Base-by-base conservation (phyloP, 2,113 vertebrate genomes). In the Donacobius atricapilla region DNA sequence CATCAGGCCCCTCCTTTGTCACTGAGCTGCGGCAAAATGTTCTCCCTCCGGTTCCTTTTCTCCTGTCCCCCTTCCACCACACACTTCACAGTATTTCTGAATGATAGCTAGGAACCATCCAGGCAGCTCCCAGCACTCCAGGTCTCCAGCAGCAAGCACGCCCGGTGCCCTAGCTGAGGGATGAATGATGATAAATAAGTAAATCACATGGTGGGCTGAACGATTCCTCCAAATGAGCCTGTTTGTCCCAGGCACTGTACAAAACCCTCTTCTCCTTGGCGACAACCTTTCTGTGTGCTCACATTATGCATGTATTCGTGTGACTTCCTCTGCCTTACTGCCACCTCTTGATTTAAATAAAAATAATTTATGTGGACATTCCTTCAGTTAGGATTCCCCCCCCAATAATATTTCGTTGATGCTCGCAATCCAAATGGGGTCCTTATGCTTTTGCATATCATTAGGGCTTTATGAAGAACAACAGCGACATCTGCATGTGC, bases 401-500 rank as follows among this genome's bases (percentile, higher is more conserved):
- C 97, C 96, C 95, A 94, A 5, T 96, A 90, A 97, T 97, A 97
- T 97, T 97, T 97, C 53, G 5, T 92, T 91, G 97, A 94, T 96
- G 98, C 96, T 92, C 71, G 95, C 96, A 93, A 60, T 97, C 97
- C 96, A 97, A 97, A 96, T 97, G 93, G 92, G 97, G 97, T 99
- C 97, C 75, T 99, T 99, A 98, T 98, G 97, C 94, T 97, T 97
- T 97, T 83, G 98, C 98, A 97, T 98, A 98, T 98, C 97, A 98
- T 98, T 97, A 98, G 91, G 95, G 98, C 98, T 98, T 99, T 99
- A 98, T 98, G 98, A 99, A 99, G 99, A 99, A 99, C 99, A 99
- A 99, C 99, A 99, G 99, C 99, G 99, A 99, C 99, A 99, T 99
- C 99, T 99, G 99, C 99, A 99, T 99, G 99, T 99, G 98, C 98